A percentile compares a stretch with the other conserved stretches of the same genome.
Conservation (phyloP, 35 echinoderm and acorn worm genomes). For the Heliocidaris tuberculata region DNA sequence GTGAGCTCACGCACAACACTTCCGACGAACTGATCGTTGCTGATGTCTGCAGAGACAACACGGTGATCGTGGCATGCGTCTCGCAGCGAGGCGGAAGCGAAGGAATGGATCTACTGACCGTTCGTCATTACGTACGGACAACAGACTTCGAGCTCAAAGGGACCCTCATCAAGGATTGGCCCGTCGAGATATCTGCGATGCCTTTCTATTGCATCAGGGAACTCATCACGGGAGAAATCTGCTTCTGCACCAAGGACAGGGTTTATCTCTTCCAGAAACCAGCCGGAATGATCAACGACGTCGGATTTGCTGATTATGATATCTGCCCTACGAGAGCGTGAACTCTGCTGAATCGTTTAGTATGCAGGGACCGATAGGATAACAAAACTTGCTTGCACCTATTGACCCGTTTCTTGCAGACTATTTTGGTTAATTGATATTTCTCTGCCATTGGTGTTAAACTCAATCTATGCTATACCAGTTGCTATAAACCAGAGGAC, state of each 20-base stretch:
- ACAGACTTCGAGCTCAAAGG: neutral
- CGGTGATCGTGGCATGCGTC: neutral
- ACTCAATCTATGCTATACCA: neutral
- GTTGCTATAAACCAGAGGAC: no score
- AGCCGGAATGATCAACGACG: neutral
- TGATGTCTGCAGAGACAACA: constrained; percentile 3
- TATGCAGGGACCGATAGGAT: neutral
- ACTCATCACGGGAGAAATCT: constrained; percentile 17
- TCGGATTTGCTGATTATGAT: neutral
- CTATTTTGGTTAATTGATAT: no score
- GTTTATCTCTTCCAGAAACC: neutral
- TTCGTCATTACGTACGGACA: neutral
- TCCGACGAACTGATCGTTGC: neutral
- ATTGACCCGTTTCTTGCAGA: no score
- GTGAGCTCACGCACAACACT: neutral
- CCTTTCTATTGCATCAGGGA: constrained; percentile 20
- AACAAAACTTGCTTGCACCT: no score
- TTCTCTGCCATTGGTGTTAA: neutral
- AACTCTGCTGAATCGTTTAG: neutral
- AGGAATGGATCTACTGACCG: neutral
- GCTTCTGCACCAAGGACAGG: neutral
- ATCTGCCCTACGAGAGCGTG: neutral
- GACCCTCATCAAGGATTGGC: neutral
- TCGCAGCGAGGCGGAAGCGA: neutral
- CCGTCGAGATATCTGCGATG: neutral